Evolutionary conservation across 2,113 vertebrate species (phyloP).

Genomic region (Coptodon bakossiorum): DNA sequence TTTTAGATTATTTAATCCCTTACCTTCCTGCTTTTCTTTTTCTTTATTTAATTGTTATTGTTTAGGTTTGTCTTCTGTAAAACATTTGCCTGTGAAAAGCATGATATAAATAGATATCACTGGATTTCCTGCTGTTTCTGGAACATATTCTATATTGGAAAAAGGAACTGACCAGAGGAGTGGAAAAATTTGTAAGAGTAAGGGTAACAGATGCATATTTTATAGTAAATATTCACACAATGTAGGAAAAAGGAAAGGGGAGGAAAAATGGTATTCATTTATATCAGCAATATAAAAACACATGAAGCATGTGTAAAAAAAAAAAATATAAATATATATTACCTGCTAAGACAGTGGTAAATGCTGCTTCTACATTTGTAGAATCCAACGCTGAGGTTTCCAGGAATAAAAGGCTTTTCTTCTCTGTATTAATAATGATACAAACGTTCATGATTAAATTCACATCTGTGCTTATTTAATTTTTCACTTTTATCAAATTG

Average conservation of each 20-base stretch:
- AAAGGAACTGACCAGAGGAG: background rate
- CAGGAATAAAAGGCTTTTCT: conserved; percentile 66
- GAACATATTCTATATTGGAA: background rate
- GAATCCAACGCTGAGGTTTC: conserved; percentile 74
- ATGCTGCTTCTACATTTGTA: conserved; percentile 73
- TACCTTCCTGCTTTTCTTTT: background rate
- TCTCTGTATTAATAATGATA: conserved; percentile 36
- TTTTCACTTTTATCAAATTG: background rate
- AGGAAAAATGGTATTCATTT: background rate
- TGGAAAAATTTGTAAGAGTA: background rate
- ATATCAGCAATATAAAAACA: rapidly evolving
- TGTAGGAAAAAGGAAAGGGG: background rate
- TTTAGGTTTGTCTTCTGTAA: background rate
- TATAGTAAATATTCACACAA: background rate
- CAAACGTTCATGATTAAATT: background rate
- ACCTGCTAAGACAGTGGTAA: conserved; percentile 71
- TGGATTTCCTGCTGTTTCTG: background rate
- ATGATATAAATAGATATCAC: rapidly evolving
- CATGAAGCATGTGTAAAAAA: rapidly evolving
- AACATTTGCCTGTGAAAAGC: background rate
- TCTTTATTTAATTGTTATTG: background rate
- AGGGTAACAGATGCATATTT: background rate
- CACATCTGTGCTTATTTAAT: background rate
- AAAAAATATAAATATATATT: background rate
- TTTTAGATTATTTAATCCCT: background rate